These are phyloP conservation scores for Bombus vancouverensis DNA, from an alignment of 1,140 invertebrate genomes.

Conservation along the genomic window DNA sequence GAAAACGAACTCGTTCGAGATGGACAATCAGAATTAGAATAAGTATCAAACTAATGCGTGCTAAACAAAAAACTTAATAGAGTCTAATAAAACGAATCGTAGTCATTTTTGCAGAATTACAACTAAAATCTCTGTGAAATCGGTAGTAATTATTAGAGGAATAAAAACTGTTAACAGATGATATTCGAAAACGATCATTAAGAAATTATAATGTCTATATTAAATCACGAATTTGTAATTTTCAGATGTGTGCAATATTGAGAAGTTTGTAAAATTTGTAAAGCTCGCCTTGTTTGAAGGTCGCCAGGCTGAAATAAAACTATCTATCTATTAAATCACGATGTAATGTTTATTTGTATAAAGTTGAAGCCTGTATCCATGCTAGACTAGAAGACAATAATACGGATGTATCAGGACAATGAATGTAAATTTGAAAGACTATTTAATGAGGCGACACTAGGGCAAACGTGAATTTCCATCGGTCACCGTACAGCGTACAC, in stretches of 20 bases:
- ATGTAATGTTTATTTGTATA: slow-evolving; percentile 1
- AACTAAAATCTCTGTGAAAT: too few relatives aligned
- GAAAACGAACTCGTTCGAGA: neutral
- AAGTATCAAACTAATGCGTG: neutral
- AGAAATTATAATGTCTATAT: too few relatives aligned
- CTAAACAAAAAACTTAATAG: neutral
- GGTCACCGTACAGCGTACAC: neutral
- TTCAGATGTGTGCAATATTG: too few relatives aligned
- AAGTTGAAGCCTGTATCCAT: neutral
- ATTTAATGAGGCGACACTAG: neutral
- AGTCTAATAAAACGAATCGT: neutral
- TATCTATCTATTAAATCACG: too few relatives aligned
- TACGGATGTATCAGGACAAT: neutral
- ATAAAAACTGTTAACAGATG: too few relatives aligned
- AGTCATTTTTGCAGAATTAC: neutral
- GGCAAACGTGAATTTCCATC: neutral
- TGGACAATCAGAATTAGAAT: neutral
- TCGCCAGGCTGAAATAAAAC: too few relatives aligned
- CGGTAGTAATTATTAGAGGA: too few relatives aligned
- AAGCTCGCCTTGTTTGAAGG: too few relatives aligned
- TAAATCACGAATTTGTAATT: too few relatives aligned
- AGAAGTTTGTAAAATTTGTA: too few relatives aligned
- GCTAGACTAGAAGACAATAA: neutral
- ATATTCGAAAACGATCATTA: too few relatives aligned
- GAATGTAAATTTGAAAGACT: neutral